A percentile compares a stretch with the other conserved stretches of the same genome.
These are phyloP conservation scores for Coptodon bakossiorum DNA, from an alignment of 2,113 vertebrate species.

Conservation along the genomic window DNA sequence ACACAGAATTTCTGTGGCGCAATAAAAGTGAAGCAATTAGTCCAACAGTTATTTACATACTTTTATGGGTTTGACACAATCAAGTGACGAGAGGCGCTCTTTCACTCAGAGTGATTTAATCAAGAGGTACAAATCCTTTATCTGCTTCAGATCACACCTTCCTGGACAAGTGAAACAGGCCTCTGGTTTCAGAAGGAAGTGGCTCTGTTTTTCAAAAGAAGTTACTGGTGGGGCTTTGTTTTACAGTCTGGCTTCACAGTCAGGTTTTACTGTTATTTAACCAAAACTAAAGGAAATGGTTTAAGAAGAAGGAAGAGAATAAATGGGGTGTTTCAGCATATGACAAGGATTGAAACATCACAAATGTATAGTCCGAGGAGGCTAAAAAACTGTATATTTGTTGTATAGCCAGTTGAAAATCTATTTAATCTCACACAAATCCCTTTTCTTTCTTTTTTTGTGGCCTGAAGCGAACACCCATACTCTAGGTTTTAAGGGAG, in stretches of 20 bases:
- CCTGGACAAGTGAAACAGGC: background rate
- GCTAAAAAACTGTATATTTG: background rate
- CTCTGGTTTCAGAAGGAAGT: conserved; percentile 17
- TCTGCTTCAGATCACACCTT: background rate
- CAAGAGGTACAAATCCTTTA: background rate
- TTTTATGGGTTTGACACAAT: background rate
- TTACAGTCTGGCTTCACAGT: background rate
- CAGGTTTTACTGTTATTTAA: conserved; percentile 13
- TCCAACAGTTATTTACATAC: background rate
- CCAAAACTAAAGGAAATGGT: background rate
- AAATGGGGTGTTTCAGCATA: background rate
- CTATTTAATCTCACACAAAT: background rate
- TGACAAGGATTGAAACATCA: background rate
- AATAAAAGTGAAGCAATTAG: background rate
- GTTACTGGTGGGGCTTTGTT: background rate
- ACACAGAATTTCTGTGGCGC: background rate
- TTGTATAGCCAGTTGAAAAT: background rate
- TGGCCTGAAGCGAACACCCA: conserved; percentile 4
- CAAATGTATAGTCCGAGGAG: background rate
- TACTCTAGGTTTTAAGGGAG: conserved; percentile 17
- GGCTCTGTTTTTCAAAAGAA: background rate
- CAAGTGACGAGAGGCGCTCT: background rate
- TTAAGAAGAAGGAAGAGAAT: background rate
- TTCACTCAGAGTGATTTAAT: background rate
- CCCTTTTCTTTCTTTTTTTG: background rate